Evolutionary conservation across 2,888 invertebrate species (phyloP), one percentile per base, ranked within the genome.

Genomic region (Napeogenes inachia): DNA sequence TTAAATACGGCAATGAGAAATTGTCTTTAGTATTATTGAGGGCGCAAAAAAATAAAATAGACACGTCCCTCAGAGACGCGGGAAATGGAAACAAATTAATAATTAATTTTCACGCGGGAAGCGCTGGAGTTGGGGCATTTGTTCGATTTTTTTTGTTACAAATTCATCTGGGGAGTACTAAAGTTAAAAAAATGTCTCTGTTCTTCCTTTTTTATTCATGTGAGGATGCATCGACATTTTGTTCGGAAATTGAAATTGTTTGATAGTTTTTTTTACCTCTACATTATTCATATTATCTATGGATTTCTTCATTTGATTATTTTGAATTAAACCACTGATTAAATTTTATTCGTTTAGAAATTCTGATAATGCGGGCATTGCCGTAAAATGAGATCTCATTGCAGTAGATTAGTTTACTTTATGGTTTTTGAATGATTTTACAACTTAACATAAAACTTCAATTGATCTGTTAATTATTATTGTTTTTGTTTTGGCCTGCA

Each of bases 11-110:
- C 70, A 70, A 69, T 67, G 70, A 72, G 74, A 81, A 82, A 82
- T 84, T 81, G 79, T 78, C 78, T 76, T 75, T 71, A 76, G 76
- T 78, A 79, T 79, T 79, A 82, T 81, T 78, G 81, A 76, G 78
- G 80, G 81, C 81, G 77, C 76, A 80, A 78, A 82, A 81, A 77
- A 77, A 76, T 79, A 79, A 78, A 76, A 78, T 78, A 73, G 76
- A 79, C 79, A 79, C 77, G 75, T 77, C 76, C 76, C 75, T 75
- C 71, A 75, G 80, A 80, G 79, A 80, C 75, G 73, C 73, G 76
- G 76, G 80, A 79, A 78, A 81, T 82, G 84, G 83, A 78, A 82
- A 84, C 85, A 87, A 86, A 87, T 87, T 88, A 88, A 87, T 87
- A 80, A 87, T 89, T 87, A 87, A 87, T 89, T 89, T 87, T 80